Evolutionary conservation across 2,797 vertebrate genomes (phyloP), one percentile per base, ranked within the genome.

Genomic region (Crocodylus rhombifer): DNA sequence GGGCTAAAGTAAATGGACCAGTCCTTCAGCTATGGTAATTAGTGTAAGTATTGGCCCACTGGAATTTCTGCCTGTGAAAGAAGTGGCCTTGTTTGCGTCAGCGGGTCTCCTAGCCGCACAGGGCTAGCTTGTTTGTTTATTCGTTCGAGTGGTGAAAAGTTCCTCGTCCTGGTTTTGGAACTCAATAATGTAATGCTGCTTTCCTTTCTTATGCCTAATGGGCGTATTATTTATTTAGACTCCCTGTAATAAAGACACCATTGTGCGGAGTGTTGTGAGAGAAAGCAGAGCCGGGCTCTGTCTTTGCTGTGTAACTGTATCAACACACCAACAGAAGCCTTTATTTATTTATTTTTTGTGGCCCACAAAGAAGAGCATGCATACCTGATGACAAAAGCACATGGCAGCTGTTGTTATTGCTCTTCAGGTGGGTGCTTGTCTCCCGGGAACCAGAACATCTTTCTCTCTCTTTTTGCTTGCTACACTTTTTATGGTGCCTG

Each of bases 151-250:
- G 63, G 83, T 64, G 20, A 55, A 78, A 90, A 64, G 77, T 73
- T 63, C 87, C 21, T 71, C 0, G 0, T 80, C 73, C 57, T 21
- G 4, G 6, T 1, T 42, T 80, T 69, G 67, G 21, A 64, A 23
- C 56, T 82, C 6, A 33, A 58, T 65, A 15, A 0, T 21, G n/a
- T 77, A 67, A 78, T 74, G 80, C 82, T 77, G 28, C 75, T 77
- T 82, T 69, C 28, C 84, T 74, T n/a, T 6, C 10, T 18, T 74
- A 3, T 60, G 7, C 13, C 76, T 14, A 2, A 5, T 11, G 84
- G 75, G 64, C 64, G 26, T 94, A 81, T 98, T 97, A 98, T 98
- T 98, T 98, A 98, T 99, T 98, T 97, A 98, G 96, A 97, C 91
- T 95, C 92, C 95, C 93, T 82, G 96, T 95, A 97, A 98, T 98